Evolutionary conservation across 2,888 invertebrate species (phyloP), one percentile per base, ranked within the genome.

Genomic region (Gastrophysa polygoni): DNA sequence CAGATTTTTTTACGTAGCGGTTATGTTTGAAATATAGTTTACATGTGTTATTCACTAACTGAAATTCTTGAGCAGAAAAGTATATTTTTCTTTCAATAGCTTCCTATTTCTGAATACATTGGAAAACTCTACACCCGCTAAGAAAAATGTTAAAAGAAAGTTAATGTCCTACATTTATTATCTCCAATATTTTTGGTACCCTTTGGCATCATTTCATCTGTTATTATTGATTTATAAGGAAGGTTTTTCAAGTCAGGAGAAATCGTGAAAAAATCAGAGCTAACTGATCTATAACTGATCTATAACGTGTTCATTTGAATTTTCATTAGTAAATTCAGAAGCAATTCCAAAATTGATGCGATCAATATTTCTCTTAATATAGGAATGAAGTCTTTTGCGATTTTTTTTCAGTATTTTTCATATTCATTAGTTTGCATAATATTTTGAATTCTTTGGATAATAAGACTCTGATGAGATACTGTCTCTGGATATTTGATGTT

Each of bases 381-480:
- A 38, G 38, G n/a, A 38, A 38, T 14, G 14, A 28, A 29, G 28
- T 17, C 21, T 51, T 51, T 10, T 51, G 20, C 51, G 51, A 14
- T 51, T 51, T 6, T 51, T n/a, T 34, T 11, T 34, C 10, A 34
- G 17, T 51, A 34, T 32, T 18, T 51, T 51, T 51, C 32, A 51
- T 8, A 34, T 34, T 17, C 34, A 51, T 32, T 18, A 51, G 16
- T 51, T 51, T 34, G 21, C 51, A 51, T n/a, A 51, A 51, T 51
- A 51, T n/a, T 34, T 16, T 32, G 51, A 16, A 51, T 34, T 17
- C 18, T 34, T n/a, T 34, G 51, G 34, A 51, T 34, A 34, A 34
- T 51, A 51, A 8, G 6, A 18, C 18, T n/a, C 18, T 4, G 51
- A 32, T 34, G 8, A 5, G 29, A 50, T 7, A 51, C 18, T 51